Evolutionary conservation across 2,888 invertebrate species (phyloP).

Genomic region (Drosophila lacicola): DNA sequence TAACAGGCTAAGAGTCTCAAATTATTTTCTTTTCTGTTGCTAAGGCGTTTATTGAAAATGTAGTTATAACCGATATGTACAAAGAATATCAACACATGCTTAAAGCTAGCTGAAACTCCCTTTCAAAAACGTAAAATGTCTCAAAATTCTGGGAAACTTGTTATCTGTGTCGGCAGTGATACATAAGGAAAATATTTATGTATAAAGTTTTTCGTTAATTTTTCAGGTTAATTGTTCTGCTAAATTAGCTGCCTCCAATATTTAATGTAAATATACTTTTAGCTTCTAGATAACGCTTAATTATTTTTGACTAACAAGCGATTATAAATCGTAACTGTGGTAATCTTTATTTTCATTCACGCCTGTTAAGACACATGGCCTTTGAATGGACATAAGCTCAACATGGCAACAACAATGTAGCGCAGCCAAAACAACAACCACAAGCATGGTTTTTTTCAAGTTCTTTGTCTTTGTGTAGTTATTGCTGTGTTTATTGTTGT

Average conservation of each 20-base stretch:
- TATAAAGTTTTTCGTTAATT: not conserved
- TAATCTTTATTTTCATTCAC: slow-evolving; percentile 25
- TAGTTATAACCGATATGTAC: not conserved
- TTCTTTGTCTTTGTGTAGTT: slow-evolving; percentile 61
- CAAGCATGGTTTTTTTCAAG: slow-evolving; percentile 66
- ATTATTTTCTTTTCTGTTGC: not conserved
- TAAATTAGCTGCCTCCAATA: not conserved
- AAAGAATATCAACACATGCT: not conserved
- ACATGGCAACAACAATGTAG: slow-evolving; percentile 60
- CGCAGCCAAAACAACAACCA: slow-evolving; percentile 46
- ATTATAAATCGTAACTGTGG: slow-evolving; percentile 20
- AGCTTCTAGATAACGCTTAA: slow-evolving; percentile 7
- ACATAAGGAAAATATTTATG: not conserved
- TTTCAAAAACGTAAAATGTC: not conserved
- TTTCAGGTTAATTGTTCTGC: not conserved
- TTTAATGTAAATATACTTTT: not conserved
- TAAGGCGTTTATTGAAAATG: not conserved
- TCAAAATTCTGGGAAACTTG: not conserved
- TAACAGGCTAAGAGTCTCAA: not conserved
- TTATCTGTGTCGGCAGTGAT: not conserved
- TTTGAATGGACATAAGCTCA: slow-evolving; percentile 41
- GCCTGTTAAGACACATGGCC: not conserved
- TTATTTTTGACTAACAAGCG: not conserved
- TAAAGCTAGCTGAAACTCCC: not conserved
- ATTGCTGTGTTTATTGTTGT: slow-evolving; percentile 24